phyloP scores from a whole-genome alignment of 1,140 invertebrate genomes.

The Lucilia sericata region DNA sequence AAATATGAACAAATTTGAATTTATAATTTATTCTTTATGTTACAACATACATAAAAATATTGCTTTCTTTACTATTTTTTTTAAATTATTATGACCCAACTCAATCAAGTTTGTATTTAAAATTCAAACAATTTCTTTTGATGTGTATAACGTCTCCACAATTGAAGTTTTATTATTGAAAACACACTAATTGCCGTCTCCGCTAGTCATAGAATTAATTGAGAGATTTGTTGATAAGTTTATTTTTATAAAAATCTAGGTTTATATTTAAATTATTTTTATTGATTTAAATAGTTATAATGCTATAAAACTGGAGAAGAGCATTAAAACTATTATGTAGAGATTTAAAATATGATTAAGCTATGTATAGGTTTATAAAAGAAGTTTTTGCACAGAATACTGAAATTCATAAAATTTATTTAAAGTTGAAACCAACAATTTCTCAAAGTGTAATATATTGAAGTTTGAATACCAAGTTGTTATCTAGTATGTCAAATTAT shows the following conservation, averaged over 20 bases:
- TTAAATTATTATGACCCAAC: slow-evolving; percentile 26
- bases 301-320: background rate
- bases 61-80: background rate
- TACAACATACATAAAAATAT: too few relatives aligned
- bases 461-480: too few relatives aligned
- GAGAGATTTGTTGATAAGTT: background rate
- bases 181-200: background rate
- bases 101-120: background rate
- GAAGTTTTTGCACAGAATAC: too few relatives aligned
- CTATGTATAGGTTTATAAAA: too few relatives aligned
- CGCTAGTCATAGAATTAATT: background rate
- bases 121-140: background rate
- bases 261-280: background rate
- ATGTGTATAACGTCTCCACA: background rate
- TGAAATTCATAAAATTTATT: too few relatives aligned
- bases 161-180: background rate
- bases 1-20: background rate
- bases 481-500: too few relatives aligned
- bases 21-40: background rate
- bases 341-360: too few relatives aligned
- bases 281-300: background rate
- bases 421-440: too few relatives aligned
- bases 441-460: too few relatives aligned
- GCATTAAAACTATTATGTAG: background rate
- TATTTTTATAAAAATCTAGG: background rate